Conservation (phyloP, 92 coral and sea anemone species). For the Palythoa grandis region DNA sequence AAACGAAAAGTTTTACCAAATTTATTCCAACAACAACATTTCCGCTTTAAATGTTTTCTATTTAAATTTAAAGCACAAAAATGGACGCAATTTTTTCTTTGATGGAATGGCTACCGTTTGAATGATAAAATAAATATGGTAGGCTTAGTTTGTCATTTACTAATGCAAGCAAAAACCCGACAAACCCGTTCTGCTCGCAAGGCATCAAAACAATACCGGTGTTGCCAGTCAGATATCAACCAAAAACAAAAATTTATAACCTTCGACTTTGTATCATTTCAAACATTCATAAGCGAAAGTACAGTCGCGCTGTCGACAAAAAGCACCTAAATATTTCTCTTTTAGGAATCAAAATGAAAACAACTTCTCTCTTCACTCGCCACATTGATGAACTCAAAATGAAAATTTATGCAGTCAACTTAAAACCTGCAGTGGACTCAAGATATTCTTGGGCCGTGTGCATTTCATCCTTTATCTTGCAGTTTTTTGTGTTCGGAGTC, state of each 20-base stretch:
- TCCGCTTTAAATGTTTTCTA: neutral
- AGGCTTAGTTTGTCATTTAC: neutral
- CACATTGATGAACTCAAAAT: neutral
- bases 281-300: conserved; percentile 9
- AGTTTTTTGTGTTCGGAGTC: conserved; percentile 28
- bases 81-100: neutral
- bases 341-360: neutral
- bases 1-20: neutral
- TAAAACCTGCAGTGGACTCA: conserved; percentile 18
- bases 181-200: conserved; percentile 33
- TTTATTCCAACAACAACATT: neutral
- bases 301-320: neutral
- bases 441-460: conserved; percentile 42
- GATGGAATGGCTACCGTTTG: neutral
- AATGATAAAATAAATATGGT: neutral
- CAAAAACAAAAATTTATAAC: neutral
- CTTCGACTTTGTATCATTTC: neutral
- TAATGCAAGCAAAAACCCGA: neutral
- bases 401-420: neutral
- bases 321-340: neutral
- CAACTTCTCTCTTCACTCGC: neutral
- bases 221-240: conserved; percentile 20
- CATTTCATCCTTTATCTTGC: conserved; percentile 30
- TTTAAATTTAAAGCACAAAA: no score
- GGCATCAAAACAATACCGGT: conserved; percentile 33